Evolutionary conservation across 1,140 invertebrate genomes (phyloP).

Genomic region (Drosophila orosa): DNA sequence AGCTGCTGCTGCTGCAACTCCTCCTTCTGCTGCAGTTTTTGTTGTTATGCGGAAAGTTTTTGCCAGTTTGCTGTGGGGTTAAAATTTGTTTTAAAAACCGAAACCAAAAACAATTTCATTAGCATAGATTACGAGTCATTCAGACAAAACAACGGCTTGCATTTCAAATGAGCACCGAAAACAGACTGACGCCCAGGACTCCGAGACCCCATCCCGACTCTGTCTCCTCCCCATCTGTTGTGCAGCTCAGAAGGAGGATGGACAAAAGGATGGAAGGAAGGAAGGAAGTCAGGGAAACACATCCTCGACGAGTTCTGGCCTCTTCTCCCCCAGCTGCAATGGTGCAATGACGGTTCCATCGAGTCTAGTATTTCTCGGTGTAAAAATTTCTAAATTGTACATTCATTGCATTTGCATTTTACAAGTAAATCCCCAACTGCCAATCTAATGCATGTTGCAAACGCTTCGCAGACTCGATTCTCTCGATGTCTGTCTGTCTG

Average conservation of each 20-base stretch:
- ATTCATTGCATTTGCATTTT: slow-evolving; percentile 83
- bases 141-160: slow-evolving; percentile 74
- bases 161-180: slow-evolving; percentile 70
- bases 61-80: slow-evolving; percentile 27
- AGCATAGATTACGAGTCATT: slow-evolving; percentile 80
- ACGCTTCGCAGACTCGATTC: slow-evolving; percentile 56
- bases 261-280: background rate
- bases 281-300: slow-evolving; percentile 16
- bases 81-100: slow-evolving; percentile 65
- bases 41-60: slow-evolving; percentile 51
- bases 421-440: slow-evolving; percentile 82
- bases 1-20: slow-evolving; percentile 9
- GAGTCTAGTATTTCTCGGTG: slow-evolving; percentile 72
- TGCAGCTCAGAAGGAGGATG: slow-evolving; percentile 34
- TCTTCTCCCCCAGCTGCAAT: slow-evolving; percentile 13
- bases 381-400: slow-evolving; percentile 82
- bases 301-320: slow-evolving; percentile 17
- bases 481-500: slow-evolving; percentile 24
- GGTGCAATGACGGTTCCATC: slow-evolving; percentile 42
- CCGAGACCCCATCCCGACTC: background rate
- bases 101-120: slow-evolving; percentile 80
- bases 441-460: slow-evolving; percentile 82
- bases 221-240: slow-evolving; percentile 16
- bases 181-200: slow-evolving; percentile 44
- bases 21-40: slow-evolving; percentile 17